Evolutionary conservation across 2,888 invertebrate species (phyloP).

Genomic region (Chymomyza amoena): DNA sequence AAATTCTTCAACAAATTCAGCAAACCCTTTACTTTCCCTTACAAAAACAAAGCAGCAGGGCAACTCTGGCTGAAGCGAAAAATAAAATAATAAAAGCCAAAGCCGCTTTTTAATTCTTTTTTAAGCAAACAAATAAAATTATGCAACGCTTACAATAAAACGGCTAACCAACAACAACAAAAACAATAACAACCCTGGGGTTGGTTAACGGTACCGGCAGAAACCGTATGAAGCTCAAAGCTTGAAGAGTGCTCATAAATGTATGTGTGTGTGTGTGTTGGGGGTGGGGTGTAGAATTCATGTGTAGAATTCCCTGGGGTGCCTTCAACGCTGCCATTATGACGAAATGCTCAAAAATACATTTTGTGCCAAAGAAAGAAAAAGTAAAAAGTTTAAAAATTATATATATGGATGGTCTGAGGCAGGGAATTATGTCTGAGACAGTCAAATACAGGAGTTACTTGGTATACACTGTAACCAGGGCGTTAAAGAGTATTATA

Average conservation of each 20-base stretch:
- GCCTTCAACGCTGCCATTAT: constrained; percentile 64
- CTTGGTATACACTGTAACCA: background rate
- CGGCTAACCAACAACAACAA: constrained; percentile 2
- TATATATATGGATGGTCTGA: constrained; percentile 49
- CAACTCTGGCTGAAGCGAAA: constrained; percentile 19
- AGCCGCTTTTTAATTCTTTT: constrained; percentile 68
- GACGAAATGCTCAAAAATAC: constrained; percentile 51
- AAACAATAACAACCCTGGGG: background rate
- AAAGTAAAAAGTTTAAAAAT: constrained; percentile 45
- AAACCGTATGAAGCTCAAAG: background rate
- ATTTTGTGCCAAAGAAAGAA: constrained; percentile 42
- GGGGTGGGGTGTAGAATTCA: too few species aligned
- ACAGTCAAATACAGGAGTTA: constrained; percentile 18
- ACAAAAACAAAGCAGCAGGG: background rate
- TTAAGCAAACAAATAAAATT: constrained; percentile 75
- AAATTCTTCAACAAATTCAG: too few species aligned
- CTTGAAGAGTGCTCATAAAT: background rate
- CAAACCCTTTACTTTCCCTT: background rate
- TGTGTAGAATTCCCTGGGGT: constrained; percentile 66
- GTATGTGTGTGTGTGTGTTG: constrained; percentile 7
- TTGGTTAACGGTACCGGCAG: background rate
- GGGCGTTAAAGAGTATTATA: too few species aligned
- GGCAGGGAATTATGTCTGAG: constrained; percentile 51
- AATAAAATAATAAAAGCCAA: constrained; percentile 25
- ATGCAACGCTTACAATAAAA: constrained; percentile 45